A percentile compares a stretch with the other conserved stretches of the same genome.
Conservation (phyloP, 2,888 invertebrate genomes). For the Apantesis nais region DNA sequence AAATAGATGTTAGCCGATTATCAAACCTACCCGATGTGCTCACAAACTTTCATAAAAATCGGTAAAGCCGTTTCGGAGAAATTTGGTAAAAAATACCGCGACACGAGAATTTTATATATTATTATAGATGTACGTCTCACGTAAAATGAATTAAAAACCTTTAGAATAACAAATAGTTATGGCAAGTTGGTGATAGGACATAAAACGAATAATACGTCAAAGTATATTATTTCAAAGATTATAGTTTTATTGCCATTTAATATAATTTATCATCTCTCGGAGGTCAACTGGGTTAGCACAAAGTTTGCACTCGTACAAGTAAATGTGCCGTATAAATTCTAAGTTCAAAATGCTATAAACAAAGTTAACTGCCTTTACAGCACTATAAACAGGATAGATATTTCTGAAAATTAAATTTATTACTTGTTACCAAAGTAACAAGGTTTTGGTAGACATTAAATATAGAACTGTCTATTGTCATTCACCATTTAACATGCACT, state of each 20-base stretch:
- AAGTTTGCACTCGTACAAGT: constrained; percentile 36
- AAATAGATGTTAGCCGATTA: too few relatives aligned
- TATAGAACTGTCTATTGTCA: background rate
- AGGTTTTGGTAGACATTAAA: constrained; percentile 9
- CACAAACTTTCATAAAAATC: too few relatives aligned
- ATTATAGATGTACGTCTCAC: too few relatives aligned
- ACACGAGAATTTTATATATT: too few relatives aligned
- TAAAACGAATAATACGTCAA: background rate
- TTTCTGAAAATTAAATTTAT: constrained; percentile 28
- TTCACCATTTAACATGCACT: background rate
- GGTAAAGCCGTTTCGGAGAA: too few relatives aligned
- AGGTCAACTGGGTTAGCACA: constrained; percentile 33
- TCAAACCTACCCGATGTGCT: too few relatives aligned
- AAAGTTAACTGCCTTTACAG: constrained; percentile 19
- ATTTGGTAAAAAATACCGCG: too few relatives aligned
- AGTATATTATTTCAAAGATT: background rate
- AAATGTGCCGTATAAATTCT: constrained; percentile 39
- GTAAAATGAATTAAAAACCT: background rate
- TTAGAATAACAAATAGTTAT: background rate
- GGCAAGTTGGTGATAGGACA: background rate
- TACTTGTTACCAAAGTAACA: constrained; percentile 5
- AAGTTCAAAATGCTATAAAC: constrained; percentile 35
- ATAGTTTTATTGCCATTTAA: too few relatives aligned
- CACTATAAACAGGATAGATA: constrained; percentile 26
- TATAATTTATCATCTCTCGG: too few relatives aligned